Percentiles rank a stretch among this genome's conserved stretches.
These are phyloP conservation scores for Choristoneura rosaceana DNA, from an alignment of 2,888 invertebrate genomes.

Conservation along the genomic window DNA sequence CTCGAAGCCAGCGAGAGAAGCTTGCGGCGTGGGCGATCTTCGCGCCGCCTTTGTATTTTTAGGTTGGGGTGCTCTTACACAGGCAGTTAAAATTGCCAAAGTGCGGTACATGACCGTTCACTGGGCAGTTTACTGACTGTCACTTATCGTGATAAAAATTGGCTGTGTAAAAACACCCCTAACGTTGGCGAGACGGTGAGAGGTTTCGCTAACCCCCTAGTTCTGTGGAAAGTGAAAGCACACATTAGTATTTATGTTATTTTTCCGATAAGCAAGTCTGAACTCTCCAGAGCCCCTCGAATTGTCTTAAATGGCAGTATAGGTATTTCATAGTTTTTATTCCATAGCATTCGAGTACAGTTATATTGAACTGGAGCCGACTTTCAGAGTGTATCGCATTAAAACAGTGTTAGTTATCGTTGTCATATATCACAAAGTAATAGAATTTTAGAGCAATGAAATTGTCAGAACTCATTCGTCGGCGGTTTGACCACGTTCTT, in stretches of 20 bases:
- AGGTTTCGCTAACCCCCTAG: background rate
- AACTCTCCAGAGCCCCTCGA: background rate
- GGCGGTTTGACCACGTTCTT: constrained; percentile 30
- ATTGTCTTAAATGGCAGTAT: constrained; percentile 9
- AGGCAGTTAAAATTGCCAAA: background rate
- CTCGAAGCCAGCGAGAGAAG: too few relatives aligned
- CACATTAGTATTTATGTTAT: constrained; percentile 30
- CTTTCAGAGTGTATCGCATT: constrained; percentile 29
- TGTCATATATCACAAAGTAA: constrained; percentile 33
- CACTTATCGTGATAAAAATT: background rate
- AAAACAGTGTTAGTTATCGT: constrained; percentile 27
- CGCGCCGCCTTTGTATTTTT: background rate
- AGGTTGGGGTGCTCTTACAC: background rate
- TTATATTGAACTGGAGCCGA: constrained; percentile 6
- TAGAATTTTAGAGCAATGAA: constrained; percentile 34
- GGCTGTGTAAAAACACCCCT: background rate
- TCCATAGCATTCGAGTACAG: constrained; percentile 22
- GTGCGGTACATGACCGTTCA: background rate
- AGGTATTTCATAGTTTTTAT: constrained; percentile 26
- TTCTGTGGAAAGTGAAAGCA: constrained; percentile 17
- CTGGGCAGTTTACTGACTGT: background rate
- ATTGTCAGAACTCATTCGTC: constrained; percentile 25
- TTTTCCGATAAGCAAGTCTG: constrained; percentile 22
- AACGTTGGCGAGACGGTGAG: background rate
- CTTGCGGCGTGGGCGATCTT: background rate